Conservation (phyloP, 2,888 invertebrate species). For the Scaeva pyrastri region DNA sequence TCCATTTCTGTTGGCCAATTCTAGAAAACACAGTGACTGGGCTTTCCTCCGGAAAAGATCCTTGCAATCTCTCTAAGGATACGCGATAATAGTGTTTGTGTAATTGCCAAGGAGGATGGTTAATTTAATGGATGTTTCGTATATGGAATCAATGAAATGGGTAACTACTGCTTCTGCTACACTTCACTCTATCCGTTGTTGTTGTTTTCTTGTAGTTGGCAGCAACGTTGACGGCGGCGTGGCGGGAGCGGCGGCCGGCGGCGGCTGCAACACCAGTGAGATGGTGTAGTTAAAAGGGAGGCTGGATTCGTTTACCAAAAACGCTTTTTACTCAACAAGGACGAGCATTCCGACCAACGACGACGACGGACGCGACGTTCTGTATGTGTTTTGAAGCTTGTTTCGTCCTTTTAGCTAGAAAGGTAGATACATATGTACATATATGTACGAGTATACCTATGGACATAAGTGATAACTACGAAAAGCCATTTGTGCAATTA, state of each 20-base stretch:
- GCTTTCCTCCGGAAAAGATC: slow-evolving; percentile 52
- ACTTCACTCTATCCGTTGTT: slow-evolving; percentile 27
- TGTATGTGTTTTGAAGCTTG: slow-evolving; percentile 26
- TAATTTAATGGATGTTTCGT: slow-evolving; percentile 73
- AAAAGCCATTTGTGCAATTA: slow-evolving; percentile 75
- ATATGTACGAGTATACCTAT: too few relatives aligned
- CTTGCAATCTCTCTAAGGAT: slow-evolving; percentile 47
- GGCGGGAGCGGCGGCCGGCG: background rate
- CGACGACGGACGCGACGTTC: too few relatives aligned
- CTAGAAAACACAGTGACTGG: slow-evolving; percentile 35
- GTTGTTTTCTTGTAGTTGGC: slow-evolving; percentile 21
- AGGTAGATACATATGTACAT: background rate
- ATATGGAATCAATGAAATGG: slow-evolving; percentile 68
- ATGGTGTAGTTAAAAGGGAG: slow-evolving; percentile 29
- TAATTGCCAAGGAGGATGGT: slow-evolving; percentile 74
- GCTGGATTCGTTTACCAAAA: slow-evolving; percentile 42
- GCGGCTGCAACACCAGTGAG: background rate
- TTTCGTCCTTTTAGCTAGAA: background rate
- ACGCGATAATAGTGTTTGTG: slow-evolving; percentile 72
- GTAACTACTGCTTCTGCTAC: slow-evolving; percentile 19
- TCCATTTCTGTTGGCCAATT: slow-evolving; percentile 28
- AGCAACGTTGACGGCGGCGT: slow-evolving; percentile 2
- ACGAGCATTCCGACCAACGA: background rate
- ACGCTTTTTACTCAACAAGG: slow-evolving; percentile 52
- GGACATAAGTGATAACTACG: slow-evolving; percentile 74